Evolutionary conservation across 2,797 vertebrate species (phyloP), one percentile per base, ranked within the genome.

Genomic region (Siniperca scherzeri): DNA sequence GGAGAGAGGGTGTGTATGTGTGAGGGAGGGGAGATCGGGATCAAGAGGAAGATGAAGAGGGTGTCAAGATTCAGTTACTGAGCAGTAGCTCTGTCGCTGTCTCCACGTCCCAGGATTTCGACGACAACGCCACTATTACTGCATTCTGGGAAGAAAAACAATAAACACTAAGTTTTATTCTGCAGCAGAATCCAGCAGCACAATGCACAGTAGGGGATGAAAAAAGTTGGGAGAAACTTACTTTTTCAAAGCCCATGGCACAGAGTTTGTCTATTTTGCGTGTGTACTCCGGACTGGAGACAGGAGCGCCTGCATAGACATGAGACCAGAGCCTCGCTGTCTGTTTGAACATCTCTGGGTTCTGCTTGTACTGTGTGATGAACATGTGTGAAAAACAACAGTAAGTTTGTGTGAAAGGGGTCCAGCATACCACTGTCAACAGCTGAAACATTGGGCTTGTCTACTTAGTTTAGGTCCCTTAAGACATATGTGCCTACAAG

Each of bases 221-320:
- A 25, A 33, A 9, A 19, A 25, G 13, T 55, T 44, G 5, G 25
- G 17, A 25, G 7, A 69, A 86, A 94, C 98, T 96, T 95, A 99
- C 98, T 96, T 97, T 99, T 96, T 99, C 99, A 88, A 99, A 99
- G 95, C 99, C 99, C 99, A 99, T 99, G 95, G 98, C 97, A 96
- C 98, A 99, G 92, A 99, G 97, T 94, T 99, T 99, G 96, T 99
- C 99, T 98, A 99, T 99, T 97, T 99, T 99, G 95, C 97, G 96
- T 86, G 97, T 98, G 96, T 99, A 99, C 93, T 99, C 99, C 71
- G 97, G 97, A 97, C 97, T 97, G 95, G 98, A 98, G 95, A 97
- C 96, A 5, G 99, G 97, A 85, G 99, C 99, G 78, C 97, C 97
- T 83, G 97, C 98, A 88, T 99, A 99, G 94, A 99, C 96, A 40